Conservation (phyloP, 2,888 invertebrate genomes). For the Escarpia spicata region DNA sequence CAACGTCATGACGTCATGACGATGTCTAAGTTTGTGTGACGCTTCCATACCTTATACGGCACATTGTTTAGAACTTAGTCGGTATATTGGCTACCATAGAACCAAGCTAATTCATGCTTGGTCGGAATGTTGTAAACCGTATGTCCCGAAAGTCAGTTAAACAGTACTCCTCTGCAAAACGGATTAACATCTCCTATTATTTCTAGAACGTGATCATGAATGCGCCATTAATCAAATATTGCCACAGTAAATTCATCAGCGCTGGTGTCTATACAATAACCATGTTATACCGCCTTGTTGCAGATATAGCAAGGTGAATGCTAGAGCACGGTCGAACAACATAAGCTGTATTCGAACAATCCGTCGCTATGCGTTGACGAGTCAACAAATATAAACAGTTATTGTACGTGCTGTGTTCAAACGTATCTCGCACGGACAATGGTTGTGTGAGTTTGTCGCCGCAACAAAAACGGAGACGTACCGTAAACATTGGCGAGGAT, state of each 20-base stretch:
- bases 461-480: neutral
- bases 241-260: neutral
- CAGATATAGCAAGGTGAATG: too few relatives aligned
- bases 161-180: too few relatives aligned
- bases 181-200: neutral
- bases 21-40: neutral
- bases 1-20: neutral
- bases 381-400: constrained; percentile 1
- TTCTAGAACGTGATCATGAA: neutral
- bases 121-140: too few relatives aligned
- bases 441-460: neutral
- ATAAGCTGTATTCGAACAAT: neutral
- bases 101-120: too few relatives aligned
- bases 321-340: neutral
- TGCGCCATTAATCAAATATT: neutral
- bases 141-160: too few relatives aligned
- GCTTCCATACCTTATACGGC: neutral
- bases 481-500: neutral
- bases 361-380: neutral
- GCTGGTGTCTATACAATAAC: neutral
- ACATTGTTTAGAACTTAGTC: neutral
- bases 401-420: neutral
- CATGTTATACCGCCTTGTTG: neutral
- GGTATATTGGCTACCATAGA: too few relatives aligned
- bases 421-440: neutral